Conservation (phyloP, 2,113 vertebrate genomes). For the Caranx ignobilis region DNA sequence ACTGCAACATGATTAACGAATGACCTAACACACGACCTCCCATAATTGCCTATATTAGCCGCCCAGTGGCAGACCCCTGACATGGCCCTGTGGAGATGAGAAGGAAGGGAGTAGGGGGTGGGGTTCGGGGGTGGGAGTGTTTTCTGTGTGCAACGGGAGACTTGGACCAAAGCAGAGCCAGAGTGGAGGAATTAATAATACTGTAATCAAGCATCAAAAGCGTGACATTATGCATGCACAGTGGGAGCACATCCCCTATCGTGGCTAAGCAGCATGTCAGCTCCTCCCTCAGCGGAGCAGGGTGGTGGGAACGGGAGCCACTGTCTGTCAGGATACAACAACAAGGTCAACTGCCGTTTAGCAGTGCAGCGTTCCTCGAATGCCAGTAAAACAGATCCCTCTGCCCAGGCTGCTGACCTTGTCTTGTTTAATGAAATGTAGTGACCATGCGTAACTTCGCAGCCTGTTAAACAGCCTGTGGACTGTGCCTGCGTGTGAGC, state of each 20-base stretch:
- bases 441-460: constrained; percentile 62
- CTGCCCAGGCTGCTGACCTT: constrained; percentile 68
- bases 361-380: constrained; percentile 43
- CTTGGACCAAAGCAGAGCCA: constrained; percentile 13
- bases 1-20: constrained; percentile 29
- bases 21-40: constrained; percentile 50
- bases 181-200: constrained; percentile 51
- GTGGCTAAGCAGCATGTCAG: constrained; percentile 42
- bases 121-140: too few species aligned
- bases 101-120: too few species aligned
- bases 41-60: constrained; percentile 57
- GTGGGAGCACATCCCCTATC: constrained; percentile 30
- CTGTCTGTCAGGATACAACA: constrained; percentile 68
- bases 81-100: constrained; percentile 23
- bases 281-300: constrained; percentile 35
- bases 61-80: constrained; percentile 24
- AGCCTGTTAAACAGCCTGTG: constrained; percentile 62
- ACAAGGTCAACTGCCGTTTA: constrained; percentile 77
- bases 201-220: constrained; percentile 51
- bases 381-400: constrained; percentile 66
- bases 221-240: constrained; percentile 58
- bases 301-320: constrained; percentile 38
- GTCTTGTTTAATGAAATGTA: constrained; percentile 78
- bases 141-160: neutral
- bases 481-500: constrained; percentile 29